Percentiles rank a stretch among this genome's conserved stretches.
Conservation (phyloP, 2,797 vertebrate genomes). For the Nyctibius grandis region DNA sequence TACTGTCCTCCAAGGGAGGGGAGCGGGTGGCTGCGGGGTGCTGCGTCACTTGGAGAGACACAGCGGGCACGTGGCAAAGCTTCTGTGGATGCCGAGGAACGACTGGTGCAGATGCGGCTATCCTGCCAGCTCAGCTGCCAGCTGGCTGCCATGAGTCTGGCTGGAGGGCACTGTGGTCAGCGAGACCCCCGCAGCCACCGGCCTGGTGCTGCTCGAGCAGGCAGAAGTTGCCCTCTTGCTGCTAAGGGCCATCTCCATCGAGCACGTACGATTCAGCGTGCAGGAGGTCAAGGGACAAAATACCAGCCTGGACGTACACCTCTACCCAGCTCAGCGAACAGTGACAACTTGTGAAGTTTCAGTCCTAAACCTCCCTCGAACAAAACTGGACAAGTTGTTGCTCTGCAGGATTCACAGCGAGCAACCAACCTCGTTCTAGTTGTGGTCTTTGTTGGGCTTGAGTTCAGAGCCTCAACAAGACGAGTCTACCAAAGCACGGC, state of each 20-base stretch:
- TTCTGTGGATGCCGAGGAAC: background rate
- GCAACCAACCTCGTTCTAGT: rapidly evolving
- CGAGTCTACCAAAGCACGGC: rapidly evolving
- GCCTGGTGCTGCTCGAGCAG: background rate
- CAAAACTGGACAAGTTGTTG: background rate
- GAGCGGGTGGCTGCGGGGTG: rapidly evolving
- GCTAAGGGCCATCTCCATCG: background rate
- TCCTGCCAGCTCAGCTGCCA: background rate
- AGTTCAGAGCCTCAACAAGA: background rate
- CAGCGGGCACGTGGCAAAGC: background rate
- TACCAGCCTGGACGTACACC: background rate
- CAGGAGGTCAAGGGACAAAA: background rate
- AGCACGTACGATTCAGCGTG: rapidly evolving
- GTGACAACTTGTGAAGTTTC: background rate
- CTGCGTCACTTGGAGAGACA: background rate
- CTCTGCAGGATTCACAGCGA: background rate
- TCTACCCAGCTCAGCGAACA: background rate
- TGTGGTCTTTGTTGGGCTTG: background rate
- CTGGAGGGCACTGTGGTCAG: background rate
- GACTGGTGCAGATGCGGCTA: background rate
- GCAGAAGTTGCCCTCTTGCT: background rate
- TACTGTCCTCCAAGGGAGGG: background rate
- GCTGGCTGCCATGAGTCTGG: background rate
- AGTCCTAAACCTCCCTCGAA: background rate
- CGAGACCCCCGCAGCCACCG: rapidly evolving